Evolutionary conservation across 2,113 vertebrate species (phyloP).

Genomic region (Scomber scombrus): DNA sequence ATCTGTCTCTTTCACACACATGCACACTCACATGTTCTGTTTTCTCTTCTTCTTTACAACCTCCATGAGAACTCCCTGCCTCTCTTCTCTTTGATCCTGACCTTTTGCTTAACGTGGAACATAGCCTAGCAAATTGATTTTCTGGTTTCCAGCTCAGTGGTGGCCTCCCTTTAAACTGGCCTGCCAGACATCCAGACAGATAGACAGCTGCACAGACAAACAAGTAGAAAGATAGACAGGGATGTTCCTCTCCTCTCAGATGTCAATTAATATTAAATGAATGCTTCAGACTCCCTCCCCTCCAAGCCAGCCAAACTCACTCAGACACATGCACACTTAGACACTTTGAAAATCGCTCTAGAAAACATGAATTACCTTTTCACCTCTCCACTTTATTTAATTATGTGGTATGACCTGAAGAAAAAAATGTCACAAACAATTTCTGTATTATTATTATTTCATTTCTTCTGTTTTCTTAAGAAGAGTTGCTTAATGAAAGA

Average conservation of each 20-base stretch:
- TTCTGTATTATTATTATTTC: not conserved
- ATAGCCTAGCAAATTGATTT: constrained; percentile 69
- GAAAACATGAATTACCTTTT: not conserved
- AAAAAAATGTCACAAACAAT: not conserved
- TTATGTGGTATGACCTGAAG: not conserved
- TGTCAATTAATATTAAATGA: constrained; percentile 60
- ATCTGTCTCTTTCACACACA: not conserved
- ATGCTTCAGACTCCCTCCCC: constrained; percentile 33
- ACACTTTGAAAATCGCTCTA: not conserved
- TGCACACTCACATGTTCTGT: constrained; percentile 5
- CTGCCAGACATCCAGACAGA: constrained; percentile 31
- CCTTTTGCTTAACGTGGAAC: constrained; percentile 56
- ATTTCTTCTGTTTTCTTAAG: not conserved
- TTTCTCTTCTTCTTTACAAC: constrained; percentile 30
- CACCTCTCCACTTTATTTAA: not conserved
- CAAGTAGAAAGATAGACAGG: not conserved
- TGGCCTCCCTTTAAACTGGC: constrained; percentile 43
- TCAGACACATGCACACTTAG: not conserved
- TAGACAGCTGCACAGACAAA: constrained; percentile 29
- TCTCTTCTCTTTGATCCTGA: constrained; percentile 58
- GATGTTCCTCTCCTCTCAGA: constrained; percentile 37
- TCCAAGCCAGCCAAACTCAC: constrained; percentile 20
- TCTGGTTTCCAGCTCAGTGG: constrained; percentile 60
- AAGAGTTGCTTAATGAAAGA: not conserved
- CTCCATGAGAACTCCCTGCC: constrained; percentile 26